These are phyloP conservation scores for Ichneumon xanthorius DNA, from an alignment of 2,888 invertebrate species.

Conservation along the genomic window DNA sequence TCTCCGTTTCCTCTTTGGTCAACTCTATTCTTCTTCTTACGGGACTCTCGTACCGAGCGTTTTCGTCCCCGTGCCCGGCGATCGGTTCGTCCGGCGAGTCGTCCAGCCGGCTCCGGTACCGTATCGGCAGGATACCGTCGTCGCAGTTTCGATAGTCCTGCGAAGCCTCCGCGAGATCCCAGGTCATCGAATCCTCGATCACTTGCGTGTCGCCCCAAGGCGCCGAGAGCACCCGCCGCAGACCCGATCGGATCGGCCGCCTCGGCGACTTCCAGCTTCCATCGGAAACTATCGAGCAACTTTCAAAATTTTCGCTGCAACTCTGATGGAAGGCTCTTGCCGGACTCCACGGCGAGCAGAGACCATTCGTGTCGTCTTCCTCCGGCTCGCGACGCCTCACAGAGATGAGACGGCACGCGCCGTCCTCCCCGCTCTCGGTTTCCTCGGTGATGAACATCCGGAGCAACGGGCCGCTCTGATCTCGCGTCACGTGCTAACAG, in stretches of 20 bases:
- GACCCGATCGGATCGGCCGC: constrained; percentile 14
- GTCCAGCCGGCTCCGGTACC: constrained; percentile 55
- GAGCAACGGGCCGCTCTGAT: constrained; percentile 69
- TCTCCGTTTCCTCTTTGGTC: constrained; percentile 59
- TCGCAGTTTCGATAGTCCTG: constrained; percentile 34
- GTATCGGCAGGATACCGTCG: constrained; percentile 65
- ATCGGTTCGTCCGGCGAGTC: constrained; percentile 26
- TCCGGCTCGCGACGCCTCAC: constrained; percentile 76
- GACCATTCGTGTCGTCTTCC: constrained; percentile 9
- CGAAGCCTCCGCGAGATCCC: constrained; percentile 45
- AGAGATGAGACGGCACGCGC: constrained; percentile 82
- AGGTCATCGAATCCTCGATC: constrained; percentile 62
- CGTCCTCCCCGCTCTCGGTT: constrained; percentile 78
- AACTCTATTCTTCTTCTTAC: constrained; percentile 12
- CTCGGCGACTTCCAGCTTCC: constrained; percentile 35
- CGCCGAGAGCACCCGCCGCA: constrained; percentile 52
- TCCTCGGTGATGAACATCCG: constrained; percentile 82
- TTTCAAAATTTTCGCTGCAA: constrained; percentile 28
- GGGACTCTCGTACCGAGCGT: constrained; percentile 8
- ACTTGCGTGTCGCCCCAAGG: constrained; percentile 48
- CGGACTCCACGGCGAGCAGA: background rate
- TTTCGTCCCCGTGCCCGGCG: background rate
- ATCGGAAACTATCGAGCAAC: constrained; percentile 42
- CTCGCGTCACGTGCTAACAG: constrained; percentile 53
- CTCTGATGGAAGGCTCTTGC: background rate